These are phyloP conservation scores for Bufo bufo DNA, from an alignment of 2,113 vertebrate species.

Conservation along the genomic window DNA sequence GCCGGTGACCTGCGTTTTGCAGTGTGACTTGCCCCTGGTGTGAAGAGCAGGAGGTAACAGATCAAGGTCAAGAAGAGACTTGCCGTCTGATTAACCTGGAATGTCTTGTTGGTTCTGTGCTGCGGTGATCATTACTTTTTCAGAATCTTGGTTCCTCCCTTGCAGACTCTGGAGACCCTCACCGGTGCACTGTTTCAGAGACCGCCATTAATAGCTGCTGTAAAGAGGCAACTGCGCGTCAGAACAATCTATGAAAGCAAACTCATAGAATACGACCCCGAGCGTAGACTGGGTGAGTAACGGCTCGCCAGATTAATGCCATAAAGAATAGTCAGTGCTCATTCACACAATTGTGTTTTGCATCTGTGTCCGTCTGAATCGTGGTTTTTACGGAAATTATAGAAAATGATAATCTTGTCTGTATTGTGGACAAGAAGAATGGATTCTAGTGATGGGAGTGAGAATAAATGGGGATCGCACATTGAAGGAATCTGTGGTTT, in stretches of 20 bases:
- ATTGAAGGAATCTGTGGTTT: no score
- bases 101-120: background rate
- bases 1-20: slow-evolving; percentile 65
- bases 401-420: no score
- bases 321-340: no score
- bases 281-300: slow-evolving; percentile 84
- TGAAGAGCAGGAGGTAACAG: slow-evolving; percentile 6
- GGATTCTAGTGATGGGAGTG: no score
- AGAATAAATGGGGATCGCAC: no score
- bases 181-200: slow-evolving; percentile 94
- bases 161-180: slow-evolving; percentile 86
- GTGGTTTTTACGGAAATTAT: no score
- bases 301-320: background rate
- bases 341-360: no score
- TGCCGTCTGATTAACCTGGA: slow-evolving; percentile 71
- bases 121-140: background rate
- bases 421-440: no score
- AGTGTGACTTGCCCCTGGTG: background rate
- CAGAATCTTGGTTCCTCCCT: background rate
- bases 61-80: slow-evolving; percentile 67
- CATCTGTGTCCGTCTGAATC: no score
- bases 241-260: slow-evolving; percentile 97
- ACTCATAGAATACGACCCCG: slow-evolving; percentile 89
- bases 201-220: slow-evolving; percentile 93
- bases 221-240: slow-evolving; percentile 92